phyloP scores from a whole-genome alignment of 2,888 invertebrate genomes.

The Timandra comae region DNA sequence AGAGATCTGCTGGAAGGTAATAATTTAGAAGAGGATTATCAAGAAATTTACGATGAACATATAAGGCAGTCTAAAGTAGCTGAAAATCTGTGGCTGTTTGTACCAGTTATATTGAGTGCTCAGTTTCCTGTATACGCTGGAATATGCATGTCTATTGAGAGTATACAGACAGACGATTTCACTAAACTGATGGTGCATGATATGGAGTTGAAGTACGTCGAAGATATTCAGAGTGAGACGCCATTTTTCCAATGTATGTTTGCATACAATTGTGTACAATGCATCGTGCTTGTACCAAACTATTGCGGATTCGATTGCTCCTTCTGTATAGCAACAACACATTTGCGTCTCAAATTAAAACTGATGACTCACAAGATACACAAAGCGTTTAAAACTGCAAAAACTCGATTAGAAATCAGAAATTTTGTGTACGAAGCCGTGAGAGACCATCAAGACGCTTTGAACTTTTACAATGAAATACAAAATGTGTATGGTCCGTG shows the following conservation, averaged over 20 bases:
- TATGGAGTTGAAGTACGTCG: conserved; percentile 43
- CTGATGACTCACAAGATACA: conserved; percentile 38
- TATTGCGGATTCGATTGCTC: conserved; percentile 54
- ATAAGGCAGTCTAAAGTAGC: conserved; percentile 39
- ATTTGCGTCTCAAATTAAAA: conserved; percentile 49
- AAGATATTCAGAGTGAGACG: conserved; percentile 45
- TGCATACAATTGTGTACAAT: conserved; percentile 40
- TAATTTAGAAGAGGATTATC: conserved; percentile 37
- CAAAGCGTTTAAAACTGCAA: conserved; percentile 35
- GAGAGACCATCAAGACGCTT: conserved; percentile 45
- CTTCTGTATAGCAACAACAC: conserved; percentile 51
- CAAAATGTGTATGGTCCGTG: conserved; percentile 50
- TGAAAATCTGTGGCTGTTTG: conserved; percentile 42
- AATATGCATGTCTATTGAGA: conserved; percentile 37
- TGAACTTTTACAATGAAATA: conserved; percentile 37
- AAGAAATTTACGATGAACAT: conserved; percentile 38
- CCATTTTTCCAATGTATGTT: conserved; percentile 52
- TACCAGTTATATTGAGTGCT: conserved; percentile 37
- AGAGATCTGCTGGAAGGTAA: conserved; percentile 44
- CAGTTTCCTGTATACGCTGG: conserved; percentile 49
- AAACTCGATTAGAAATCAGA: conserved; percentile 28
- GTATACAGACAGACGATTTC: conserved; percentile 36
- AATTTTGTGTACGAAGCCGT: conserved; percentile 35
- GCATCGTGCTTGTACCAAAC: conserved; percentile 37
- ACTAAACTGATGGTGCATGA: conserved; percentile 49